Evolutionary conservation across 1,140 invertebrate species (phyloP), one percentile per base, ranked within the genome.

Genomic region (Drosophila pectinifera): DNA sequence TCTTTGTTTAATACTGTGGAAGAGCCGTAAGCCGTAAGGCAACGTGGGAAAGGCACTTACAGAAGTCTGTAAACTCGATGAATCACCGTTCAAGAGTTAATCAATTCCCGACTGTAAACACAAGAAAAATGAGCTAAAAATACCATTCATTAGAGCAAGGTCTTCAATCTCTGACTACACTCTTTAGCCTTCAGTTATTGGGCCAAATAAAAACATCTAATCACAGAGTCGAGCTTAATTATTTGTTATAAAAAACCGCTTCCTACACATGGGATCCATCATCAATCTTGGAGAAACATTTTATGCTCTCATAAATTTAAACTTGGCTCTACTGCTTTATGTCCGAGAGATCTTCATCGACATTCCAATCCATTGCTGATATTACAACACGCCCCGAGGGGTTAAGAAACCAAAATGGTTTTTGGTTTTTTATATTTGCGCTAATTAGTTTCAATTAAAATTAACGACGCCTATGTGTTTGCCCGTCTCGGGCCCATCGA

Each of bases 381-480:
- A 74, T 74, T 74, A 74, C 70, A 55, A 55, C 49, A 73, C 11
- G 20, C 39, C 39, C 22, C 4, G 18, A 6, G 28, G 28, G 45
- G n/a, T 34, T 51, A 51, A 51, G 34, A 51, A 65, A 14, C 16
- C 59, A 39, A 51, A 75, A 54, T 26, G 26, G 55, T 76, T 76
- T 54, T 24, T 51, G 61, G 36, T 76, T 59, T 78, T 86, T 76
- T 79, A 75, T 64, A 72, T 70, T 56, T 89, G 79, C 64, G 84
- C 77, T 89, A 88, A 88, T 88, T 89, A 88, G 80, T 80, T 88
- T 88, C 85, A 88, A 89, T 89, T 88, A 88, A 89, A 89, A 89
- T 83, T 88, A 89, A 88, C 72, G 84, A 86, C 72, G 84, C 72
- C 75, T 58, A 45, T 72, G 39, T 51, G 49, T 14, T 34, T 13